Evolutionary conservation across 2,797 vertebrate genomes (phyloP).

Genomic region (Pseudochirops cupreus): DNA sequence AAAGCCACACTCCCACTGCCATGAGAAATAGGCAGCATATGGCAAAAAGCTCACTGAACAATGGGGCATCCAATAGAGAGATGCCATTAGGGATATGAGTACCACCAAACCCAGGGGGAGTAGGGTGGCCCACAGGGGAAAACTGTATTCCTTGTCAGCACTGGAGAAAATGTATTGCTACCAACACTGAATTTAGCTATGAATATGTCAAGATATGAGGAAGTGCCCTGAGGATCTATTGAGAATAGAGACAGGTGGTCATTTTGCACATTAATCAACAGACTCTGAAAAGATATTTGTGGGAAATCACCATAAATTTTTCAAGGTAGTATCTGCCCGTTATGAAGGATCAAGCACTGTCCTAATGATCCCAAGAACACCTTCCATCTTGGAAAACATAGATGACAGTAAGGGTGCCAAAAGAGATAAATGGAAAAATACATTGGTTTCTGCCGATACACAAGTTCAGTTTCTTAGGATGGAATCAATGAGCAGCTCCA

Average conservation of each 20-base stretch:
- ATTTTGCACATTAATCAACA: slow-evolving; percentile 61
- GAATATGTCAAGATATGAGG: slow-evolving; percentile 42
- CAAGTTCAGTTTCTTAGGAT: slow-evolving; percentile 70
- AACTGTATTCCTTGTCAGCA: not conserved
- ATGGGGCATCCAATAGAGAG: not conserved
- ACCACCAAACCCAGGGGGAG: not conserved
- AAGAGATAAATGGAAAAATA: slow-evolving; percentile 64
- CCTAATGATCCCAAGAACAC: slow-evolving; percentile 17
- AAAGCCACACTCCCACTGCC: not conserved
- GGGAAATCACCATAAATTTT: slow-evolving; percentile 65
- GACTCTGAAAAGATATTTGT: slow-evolving; percentile 64
- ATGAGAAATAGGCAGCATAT: slow-evolving; percentile 27
- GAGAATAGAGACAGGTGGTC: slow-evolving; percentile 30
- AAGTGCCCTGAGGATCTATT: slow-evolving; percentile 35
- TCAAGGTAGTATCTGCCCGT: slow-evolving; percentile 56
- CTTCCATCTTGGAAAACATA: slow-evolving; percentile 51
- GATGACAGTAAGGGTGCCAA: slow-evolving; percentile 49
- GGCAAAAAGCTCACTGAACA: slow-evolving; percentile 46
- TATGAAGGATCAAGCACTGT: slow-evolving; percentile 64
- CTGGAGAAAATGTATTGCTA: not conserved
- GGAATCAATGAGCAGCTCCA: slow-evolving; percentile 48
- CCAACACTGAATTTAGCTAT: slow-evolving; percentile 38
- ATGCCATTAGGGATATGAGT: not conserved
- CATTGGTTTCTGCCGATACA: slow-evolving; percentile 53
- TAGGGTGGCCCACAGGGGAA: not conserved